Evolutionary conservation across 2,797 vertebrate genomes (phyloP), one percentile per base, ranked within the genome.

Genomic region (Macropus fuliginosus): DNA sequence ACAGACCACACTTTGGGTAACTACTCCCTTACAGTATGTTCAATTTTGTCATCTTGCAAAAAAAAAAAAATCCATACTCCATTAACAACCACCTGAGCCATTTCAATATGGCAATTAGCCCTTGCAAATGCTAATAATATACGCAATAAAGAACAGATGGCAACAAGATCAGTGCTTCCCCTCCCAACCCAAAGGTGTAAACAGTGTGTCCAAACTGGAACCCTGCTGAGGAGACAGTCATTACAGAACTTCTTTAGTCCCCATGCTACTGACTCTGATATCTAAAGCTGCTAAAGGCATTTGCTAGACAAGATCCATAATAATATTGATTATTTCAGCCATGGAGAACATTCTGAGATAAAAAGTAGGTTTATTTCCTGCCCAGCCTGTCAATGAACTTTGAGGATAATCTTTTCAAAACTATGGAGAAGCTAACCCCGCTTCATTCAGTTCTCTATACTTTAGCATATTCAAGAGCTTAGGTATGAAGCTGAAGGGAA

Each of bases 211-310:
- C 95, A 98, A 98, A 98, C 96, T 97, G 98, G 95, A 97, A 96
- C 91, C 96, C 93, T 97, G 90, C 94, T 97, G 96, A 97, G 93
- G 66, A 97, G 96, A 98, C 57, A 74, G 34, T 54, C 66, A 66
- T 46, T 90, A 94, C 87, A 93, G 97, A 98, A 97, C 95, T 97
- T 96, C 96, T 96, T 95, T 54, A 92, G 92, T 97, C 94, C 91
- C 94, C 94, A 89, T n/a, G 95, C 95, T 95, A 96, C 55, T 95
- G 21, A 95, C 98, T 98, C 97, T 98, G 95, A 97, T 97, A 97
- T 95, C 95, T 98, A 98, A 98, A 98, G 98, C 98, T 98, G 95
- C 97, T 98, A 98, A 98, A 98, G 98, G 98, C 98, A 94, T 98
- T 98, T 98, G 98, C 57, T 1, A 93, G 9, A 95, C 95, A 95